Evolutionary conservation across 2,888 invertebrate species (phyloP).

Genomic region (Oligia fasciuncula): DNA sequence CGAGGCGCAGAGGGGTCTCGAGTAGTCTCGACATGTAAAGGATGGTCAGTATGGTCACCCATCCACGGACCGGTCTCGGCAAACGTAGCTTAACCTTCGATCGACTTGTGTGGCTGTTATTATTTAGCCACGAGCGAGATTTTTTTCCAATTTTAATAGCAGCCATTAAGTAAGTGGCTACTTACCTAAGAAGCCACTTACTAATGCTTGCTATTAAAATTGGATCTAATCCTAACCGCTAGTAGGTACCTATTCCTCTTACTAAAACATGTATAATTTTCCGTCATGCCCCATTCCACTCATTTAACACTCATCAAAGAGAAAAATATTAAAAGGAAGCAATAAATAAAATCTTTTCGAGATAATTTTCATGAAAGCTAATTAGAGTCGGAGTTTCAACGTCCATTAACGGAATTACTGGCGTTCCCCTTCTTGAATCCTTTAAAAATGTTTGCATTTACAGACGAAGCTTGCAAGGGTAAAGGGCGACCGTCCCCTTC

Average conservation of each 20-base stretch:
- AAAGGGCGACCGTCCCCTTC: constrained; percentile 48
- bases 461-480: constrained; percentile 28
- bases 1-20: not conserved
- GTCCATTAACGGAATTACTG: constrained; percentile 78
- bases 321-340: constrained; percentile 59
- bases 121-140: not conserved
- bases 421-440: constrained; percentile 58
- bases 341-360: constrained; percentile 62
- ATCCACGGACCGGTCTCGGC: not conserved
- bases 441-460: constrained; percentile 69
- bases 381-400: constrained; percentile 73
- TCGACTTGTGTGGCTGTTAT: not conserved
- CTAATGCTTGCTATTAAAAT: too few relatives aligned
- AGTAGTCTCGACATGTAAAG: not conserved
- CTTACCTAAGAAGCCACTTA: not conserved
- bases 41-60: not conserved
- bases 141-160: not conserved
- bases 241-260: not conserved
- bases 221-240: too few relatives aligned
- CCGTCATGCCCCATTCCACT: constrained; percentile 11
- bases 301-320: constrained; percentile 40
- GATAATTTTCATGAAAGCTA: constrained; percentile 72
- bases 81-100: not conserved
- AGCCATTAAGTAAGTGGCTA: not conserved
- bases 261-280: constrained; percentile 11